phyloP scores from a whole-genome alignment of 2,113 vertebrate species.

The Hucho hucho region DNA sequence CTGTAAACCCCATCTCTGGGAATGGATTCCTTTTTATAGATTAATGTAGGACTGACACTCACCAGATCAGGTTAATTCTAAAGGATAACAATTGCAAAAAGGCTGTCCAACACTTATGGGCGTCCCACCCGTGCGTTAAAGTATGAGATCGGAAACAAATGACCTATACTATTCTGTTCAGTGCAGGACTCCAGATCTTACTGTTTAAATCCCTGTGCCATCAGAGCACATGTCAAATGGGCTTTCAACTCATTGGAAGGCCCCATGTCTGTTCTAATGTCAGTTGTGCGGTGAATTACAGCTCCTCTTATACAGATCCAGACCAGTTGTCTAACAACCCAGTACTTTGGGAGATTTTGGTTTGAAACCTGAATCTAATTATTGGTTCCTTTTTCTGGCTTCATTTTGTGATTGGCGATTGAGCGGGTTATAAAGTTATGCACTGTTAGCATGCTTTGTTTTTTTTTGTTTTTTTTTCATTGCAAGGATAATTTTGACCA shows the following conservation, averaged over 20 bases:
- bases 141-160: background rate
- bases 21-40: background rate
- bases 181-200: conserved; percentile 28
- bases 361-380: conserved; percentile 48
- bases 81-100: background rate
- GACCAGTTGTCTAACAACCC: conserved; percentile 43
- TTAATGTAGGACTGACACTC: background rate
- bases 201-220: conserved; percentile 45
- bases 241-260: conserved; percentile 17
- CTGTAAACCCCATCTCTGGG: background rate
- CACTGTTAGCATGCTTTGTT: conserved; percentile 79
- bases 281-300: conserved; percentile 38
- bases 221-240: conserved; percentile 35
- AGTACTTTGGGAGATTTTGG: conserved; percentile 41
- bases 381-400: conserved; percentile 57
- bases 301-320: conserved; percentile 28
- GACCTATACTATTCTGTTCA: conserved; percentile 12
- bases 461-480: conserved; percentile 64
- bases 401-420: conserved; percentile 53
- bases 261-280: conserved; percentile 21
- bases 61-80: background rate
- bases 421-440: conserved; percentile 71
- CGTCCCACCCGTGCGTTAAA: background rate
- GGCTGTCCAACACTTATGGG: background rate
- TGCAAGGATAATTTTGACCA: conserved; percentile 81